These are phyloP conservation scores for Temnopleurus reevesii DNA, from an alignment of 53 echinoderm and acorn worm genomes.

Conservation along the genomic window DNA sequence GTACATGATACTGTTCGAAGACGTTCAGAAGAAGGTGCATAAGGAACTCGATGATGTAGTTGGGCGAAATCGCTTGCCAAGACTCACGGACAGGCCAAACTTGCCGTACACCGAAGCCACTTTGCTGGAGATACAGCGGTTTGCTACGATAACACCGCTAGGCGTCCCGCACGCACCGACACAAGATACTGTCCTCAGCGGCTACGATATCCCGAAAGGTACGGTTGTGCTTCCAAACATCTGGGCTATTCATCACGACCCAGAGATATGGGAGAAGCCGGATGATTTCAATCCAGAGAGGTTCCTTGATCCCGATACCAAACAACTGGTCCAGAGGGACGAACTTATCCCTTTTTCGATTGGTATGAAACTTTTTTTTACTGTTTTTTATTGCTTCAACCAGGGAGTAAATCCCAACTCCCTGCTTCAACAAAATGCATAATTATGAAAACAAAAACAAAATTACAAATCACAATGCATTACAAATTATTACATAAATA, in stretches of 20 bases:
- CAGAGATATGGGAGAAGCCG: constrained; percentile 56
- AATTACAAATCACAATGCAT: too few species aligned
- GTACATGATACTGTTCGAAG: neutral
- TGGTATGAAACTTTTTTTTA: neutral
- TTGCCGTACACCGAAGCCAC: constrained; percentile 64
- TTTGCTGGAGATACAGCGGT: constrained; percentile 57
- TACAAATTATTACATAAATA: too few species aligned
- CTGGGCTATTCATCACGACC: constrained; percentile 56
- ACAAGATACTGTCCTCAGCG: constrained; percentile 40
- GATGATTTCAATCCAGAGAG: constrained; percentile 57
- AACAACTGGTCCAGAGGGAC: neutral
- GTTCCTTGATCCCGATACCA: constrained; percentile 46
- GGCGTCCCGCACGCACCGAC: constrained; percentile 58
- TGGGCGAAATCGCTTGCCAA: constrained; percentile 39
- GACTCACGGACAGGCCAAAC: constrained; percentile 29
- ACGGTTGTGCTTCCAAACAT: constrained; percentile 57
- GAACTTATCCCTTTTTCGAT: constrained; percentile 49
- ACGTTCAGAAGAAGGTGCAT: constrained; percentile 49
- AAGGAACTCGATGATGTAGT: constrained; percentile 50
- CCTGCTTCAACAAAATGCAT: too few species aligned
- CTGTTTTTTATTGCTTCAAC: neutral
- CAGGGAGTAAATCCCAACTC: too few species aligned
- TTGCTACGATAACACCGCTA: constrained; percentile 27
- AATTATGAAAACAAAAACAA: too few species aligned
- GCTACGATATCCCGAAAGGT: constrained; percentile 60